Evolutionary conservation across 2,113 vertebrate genomes (phyloP).

Genomic region (Anoplopoma fimbria): DNA sequence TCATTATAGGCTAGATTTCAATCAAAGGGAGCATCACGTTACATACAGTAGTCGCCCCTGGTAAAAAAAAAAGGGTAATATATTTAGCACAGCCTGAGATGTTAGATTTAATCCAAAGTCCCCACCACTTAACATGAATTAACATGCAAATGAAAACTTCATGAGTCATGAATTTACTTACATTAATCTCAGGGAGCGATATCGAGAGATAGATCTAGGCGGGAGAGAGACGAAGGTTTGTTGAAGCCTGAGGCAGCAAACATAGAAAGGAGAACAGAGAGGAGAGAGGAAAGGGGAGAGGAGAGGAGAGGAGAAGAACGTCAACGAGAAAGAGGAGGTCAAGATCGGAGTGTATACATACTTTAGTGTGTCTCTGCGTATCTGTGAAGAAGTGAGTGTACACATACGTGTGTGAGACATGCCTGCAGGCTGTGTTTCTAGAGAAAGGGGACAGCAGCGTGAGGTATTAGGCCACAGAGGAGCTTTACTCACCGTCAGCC

Average conservation of each 20-base stretch:
- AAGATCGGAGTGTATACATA: conserved; percentile 44
- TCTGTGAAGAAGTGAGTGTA: conserved; percentile 30
- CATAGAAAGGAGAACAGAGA: conserved; percentile 31
- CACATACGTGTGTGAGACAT: conserved; percentile 48
- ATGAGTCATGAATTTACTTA: conserved; percentile 69
- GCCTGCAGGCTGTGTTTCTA: conserved; percentile 74
- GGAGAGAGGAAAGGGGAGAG: conserved; percentile 15
- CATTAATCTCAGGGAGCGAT: conserved; percentile 50
- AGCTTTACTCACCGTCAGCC: conserved; percentile 70
- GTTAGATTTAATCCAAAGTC: conserved; percentile 33
- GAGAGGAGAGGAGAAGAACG: conserved; percentile 6
- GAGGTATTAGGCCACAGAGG: conserved; percentile 69
- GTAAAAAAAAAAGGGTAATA: conserved; percentile 5
- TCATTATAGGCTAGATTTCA: conserved; percentile 1
- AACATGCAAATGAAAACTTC: conserved; percentile 69
- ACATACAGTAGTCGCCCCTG: background rate
- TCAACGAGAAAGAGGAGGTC: conserved; percentile 59
- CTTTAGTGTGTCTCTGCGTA: background rate
- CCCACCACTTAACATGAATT: conserved; percentile 54
- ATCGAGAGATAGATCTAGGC: conserved; percentile 11
- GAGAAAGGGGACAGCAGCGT: conserved; percentile 72
- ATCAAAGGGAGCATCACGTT: conserved; percentile 21
- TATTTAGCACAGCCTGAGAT: conserved; percentile 41
- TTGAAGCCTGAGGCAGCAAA: conserved; percentile 58
- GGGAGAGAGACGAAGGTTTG: conserved; percentile 39